Conservation (phyloP, 2,888 invertebrate genomes). For the Cyclophora punctaria region DNA sequence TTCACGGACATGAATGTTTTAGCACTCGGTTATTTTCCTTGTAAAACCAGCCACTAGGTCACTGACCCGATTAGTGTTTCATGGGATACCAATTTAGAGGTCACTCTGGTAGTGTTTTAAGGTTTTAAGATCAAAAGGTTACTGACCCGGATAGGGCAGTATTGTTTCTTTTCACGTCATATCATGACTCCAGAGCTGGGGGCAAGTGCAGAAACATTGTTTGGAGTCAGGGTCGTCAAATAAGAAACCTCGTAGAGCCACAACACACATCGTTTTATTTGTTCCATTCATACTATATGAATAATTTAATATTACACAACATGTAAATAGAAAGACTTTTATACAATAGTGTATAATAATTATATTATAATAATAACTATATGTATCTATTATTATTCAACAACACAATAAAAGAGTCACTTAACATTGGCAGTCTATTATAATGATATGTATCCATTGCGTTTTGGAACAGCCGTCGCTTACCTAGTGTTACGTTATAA, state of each 20-base stretch:
- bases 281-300: slow-evolving; percentile 45
- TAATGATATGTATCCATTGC: slow-evolving; percentile 75
- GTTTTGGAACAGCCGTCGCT: slow-evolving; percentile 67
- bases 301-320: slow-evolving; percentile 71
- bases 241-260: slow-evolving; percentile 34
- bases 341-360: slow-evolving; percentile 75
- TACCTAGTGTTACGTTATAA: slow-evolving; percentile 9
- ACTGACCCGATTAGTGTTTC: no score
- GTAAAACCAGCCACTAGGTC: no score
- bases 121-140: no score
- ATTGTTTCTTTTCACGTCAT: no score
- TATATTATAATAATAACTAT: slow-evolving; percentile 56
- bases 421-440: slow-evolving; percentile 70
- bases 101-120: no score
- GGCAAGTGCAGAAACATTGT: no score
- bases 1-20: no score
- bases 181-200: no score
- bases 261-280: slow-evolving; percentile 71
- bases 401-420: slow-evolving; percentile 71
- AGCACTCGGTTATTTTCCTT: no score
- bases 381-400: slow-evolving; percentile 63
- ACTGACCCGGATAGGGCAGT: no score
- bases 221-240: background rate
- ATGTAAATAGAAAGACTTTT: slow-evolving; percentile 75
- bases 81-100: no score